phyloP scores from a whole-genome alignment of 2,797 vertebrate species.

The Halcyon smyrnensis region DNA sequence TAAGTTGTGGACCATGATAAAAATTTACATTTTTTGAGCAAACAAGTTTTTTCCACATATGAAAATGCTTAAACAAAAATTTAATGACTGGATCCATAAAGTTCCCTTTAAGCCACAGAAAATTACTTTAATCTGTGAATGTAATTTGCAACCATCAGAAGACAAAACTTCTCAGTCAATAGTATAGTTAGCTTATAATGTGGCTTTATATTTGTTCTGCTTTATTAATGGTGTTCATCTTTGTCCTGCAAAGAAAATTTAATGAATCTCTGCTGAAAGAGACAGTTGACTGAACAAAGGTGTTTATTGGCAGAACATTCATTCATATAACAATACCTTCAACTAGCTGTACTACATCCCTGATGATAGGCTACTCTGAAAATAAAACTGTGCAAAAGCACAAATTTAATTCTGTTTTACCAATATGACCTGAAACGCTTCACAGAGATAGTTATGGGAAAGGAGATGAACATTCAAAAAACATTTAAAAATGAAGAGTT shows the following conservation, averaged over 20 bases:
- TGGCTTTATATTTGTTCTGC: neutral
- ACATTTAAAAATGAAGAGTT: neutral
- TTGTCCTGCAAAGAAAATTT: neutral
- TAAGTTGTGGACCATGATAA: conserved; percentile 32
- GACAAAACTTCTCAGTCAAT: conserved; percentile 26
- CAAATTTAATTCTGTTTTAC: neutral
- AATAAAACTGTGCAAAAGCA: conserved; percentile 11
- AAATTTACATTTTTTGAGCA: conserved; percentile 53
- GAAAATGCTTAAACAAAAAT: conserved; percentile 76
- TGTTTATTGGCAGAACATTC: neutral
- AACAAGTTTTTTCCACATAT: conserved; percentile 68
- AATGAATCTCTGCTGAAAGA: neutral
- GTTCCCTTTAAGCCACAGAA: conserved; percentile 73
- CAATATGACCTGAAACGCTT: neutral
- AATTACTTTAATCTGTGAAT: conserved; percentile 77
- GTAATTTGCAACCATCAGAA: conserved; percentile 62
- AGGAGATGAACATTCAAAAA: neutral
- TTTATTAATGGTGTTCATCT: conserved; percentile 33
- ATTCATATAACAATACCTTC: neutral
- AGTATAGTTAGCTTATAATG: conserved; percentile 1
- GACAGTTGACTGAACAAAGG: neutral
- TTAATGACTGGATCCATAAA: conserved; percentile 72
- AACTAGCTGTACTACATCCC: neutral
- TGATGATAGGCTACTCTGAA: neutral
- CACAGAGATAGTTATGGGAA: neutral